Evolutionary conservation across 2,113 vertebrate species (phyloP).

Genomic region (Oxyura jamaicensis): DNA sequence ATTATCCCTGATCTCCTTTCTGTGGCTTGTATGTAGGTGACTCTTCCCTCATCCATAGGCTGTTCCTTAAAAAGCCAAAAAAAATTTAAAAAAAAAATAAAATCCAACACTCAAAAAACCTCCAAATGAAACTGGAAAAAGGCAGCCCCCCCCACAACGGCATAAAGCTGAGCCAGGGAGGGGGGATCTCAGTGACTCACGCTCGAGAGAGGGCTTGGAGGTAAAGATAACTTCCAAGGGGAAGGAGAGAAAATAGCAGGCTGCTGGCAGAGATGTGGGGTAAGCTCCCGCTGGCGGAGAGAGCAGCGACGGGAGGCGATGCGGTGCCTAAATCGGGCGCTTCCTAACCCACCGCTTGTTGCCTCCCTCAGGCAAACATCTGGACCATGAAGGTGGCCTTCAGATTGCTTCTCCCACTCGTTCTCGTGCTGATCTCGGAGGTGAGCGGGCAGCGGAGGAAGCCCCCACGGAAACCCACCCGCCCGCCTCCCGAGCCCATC

Average conservation of each 20-base stretch:
- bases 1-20: not conserved
- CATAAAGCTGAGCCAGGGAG: not conserved
- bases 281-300: not conserved
- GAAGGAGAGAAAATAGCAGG: not conserved
- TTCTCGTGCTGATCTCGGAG: conserved; percentile 78
- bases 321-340: rapidly evolving
- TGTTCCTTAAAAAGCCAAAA: not conserved
- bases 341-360: not conserved
- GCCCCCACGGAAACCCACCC: conserved; percentile 61
- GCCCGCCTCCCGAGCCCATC: conserved; percentile 74
- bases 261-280: not conserved
- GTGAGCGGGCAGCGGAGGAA: conserved; percentile 78
- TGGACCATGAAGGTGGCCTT: conserved; percentile 87
- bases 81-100: not conserved
- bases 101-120: not conserved
- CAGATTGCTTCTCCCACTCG: conserved; percentile 80
- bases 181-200: not conserved
- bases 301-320: not conserved
- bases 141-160: not conserved
- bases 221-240: not conserved
- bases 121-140: not conserved
- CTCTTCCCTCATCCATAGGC: not conserved
- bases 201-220: not conserved
- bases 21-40: not conserved
- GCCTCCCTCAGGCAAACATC: conserved; percentile 48